Conservation (phyloP, 2,797 vertebrate genomes). For the Acrossocheilus wenchowensis region DNA sequence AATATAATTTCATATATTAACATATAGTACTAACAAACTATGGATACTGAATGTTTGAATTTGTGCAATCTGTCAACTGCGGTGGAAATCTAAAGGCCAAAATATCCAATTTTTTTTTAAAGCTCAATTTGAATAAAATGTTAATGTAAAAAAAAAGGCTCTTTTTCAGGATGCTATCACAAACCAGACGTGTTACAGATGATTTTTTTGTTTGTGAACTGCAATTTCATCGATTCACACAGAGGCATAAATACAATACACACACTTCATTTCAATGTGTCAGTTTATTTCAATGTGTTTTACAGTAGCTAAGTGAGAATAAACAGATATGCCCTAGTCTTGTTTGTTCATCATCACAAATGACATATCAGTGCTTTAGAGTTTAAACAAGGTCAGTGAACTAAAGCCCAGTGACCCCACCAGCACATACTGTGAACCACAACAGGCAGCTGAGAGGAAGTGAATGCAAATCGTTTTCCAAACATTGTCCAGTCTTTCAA, state of each 20-base stretch:
- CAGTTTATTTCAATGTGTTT: neutral
- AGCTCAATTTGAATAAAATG: neutral
- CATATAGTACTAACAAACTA: neutral
- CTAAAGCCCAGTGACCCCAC: neutral
- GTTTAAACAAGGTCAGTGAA: neutral
- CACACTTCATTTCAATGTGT: neutral
- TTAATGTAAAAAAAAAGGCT: neutral
- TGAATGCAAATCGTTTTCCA: neutral
- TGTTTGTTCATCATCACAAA: slow-evolving; percentile 25
- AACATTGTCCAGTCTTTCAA: neutral
- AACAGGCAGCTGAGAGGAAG: neutral
- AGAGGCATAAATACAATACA: no score
- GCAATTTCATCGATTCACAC: neutral
- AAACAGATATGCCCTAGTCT: neutral
- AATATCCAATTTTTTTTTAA: neutral
- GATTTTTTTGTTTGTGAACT: neutral
- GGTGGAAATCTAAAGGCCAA: neutral
- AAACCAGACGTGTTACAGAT: neutral
- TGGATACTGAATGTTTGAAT: neutral
- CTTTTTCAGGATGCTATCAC: neutral
- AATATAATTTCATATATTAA: neutral
- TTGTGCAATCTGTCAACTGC: neutral
- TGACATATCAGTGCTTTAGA: neutral
- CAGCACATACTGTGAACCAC: slow-evolving; percentile 22
- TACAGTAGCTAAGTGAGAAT: slow-evolving; percentile 9